phyloP scores from a whole-genome alignment of 2,888 invertebrate genomes.

The Masnerella sp. region DNA sequence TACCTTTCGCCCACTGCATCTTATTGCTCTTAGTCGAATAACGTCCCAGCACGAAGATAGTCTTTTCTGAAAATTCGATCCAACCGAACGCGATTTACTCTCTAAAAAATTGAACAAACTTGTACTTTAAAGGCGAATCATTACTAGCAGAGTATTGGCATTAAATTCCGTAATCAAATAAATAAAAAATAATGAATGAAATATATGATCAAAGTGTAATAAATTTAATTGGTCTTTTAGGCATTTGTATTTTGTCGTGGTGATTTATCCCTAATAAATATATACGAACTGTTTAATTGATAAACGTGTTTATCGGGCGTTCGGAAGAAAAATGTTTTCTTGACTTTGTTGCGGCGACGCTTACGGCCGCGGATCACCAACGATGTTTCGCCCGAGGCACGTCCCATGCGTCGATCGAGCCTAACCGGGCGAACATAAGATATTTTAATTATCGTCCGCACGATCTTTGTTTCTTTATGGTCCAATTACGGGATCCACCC shows the following conservation, averaged over 20 bases:
- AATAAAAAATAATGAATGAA: too few relatives aligned
- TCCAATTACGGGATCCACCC: slow-evolving; percentile 60
- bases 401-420: slow-evolving; percentile 69
- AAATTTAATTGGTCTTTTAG: too few relatives aligned
- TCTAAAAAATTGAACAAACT: slow-evolving; percentile 44
- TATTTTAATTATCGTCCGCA: slow-evolving; percentile 73
- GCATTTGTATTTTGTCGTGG: too few relatives aligned
- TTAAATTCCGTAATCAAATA: too few relatives aligned
- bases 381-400: slow-evolving; percentile 72
- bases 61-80: slow-evolving; percentile 38
- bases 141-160: slow-evolving; percentile 37
- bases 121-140: slow-evolving; percentile 32
- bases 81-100: slow-evolving; percentile 41
- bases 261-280: too few relatives aligned
- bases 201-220: too few relatives aligned
- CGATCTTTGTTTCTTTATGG: slow-evolving; percentile 65
- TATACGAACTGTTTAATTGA: slow-evolving; percentile 44
- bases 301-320: slow-evolving; percentile 41
- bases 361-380: slow-evolving; percentile 72
- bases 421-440: slow-evolving; percentile 64
- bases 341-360: slow-evolving; percentile 26
- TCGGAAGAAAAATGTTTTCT: slow-evolving; percentile 42
- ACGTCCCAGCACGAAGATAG: slow-evolving; percentile 36
- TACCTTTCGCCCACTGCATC: slow-evolving; percentile 74
- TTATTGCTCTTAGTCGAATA: slow-evolving; percentile 63